Evolutionary conservation across 2,888 invertebrate genomes (phyloP), one percentile per base, ranked within the genome.

Genomic region (Lithophane semibrunnea): DNA sequence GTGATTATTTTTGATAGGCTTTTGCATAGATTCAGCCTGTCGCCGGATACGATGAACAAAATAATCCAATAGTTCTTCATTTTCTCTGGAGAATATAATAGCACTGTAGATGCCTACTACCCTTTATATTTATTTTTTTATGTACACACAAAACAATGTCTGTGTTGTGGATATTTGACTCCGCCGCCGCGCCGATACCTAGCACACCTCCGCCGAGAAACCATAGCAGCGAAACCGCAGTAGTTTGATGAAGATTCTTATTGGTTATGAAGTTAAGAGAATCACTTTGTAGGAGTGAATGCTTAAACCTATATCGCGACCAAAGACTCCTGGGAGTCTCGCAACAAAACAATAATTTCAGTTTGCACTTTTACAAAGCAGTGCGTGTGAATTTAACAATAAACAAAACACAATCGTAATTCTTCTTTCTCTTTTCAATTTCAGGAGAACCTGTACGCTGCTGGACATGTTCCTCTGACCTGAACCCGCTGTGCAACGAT

Each of bases 391-490:
- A n/a, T 12, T 54, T n/a, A 24, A 18, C 18, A 24, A 66, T 18
- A 66, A 66, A 79, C 49, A 56, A 64, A 63, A 72, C 67, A 68
- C 44, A 56, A 61, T 69, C 21, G 1, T 68, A 71, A 76, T 54
- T 47, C 2, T n/a, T 63, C 21, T 74, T 64, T 52, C 16, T 64
- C 44, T 77, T 81, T 88, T 85, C 74, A 89, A 89, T 97, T 97
- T 89, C 96, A 97, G 98, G 97, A 87, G 97, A 97, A 80, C 96
- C 98, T 8, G 94, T 98, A 13, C 97, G 97, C 88, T 98, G 98
- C 92, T 98, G 98, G 98, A 97, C 97, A 16, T 98, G 98, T 89
- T 97, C 98, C 0, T 98, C 98, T 3, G 98, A 98, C 88, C 94
- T 97, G 88, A 98, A 98, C 86, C 97, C 97, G 16, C 97, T 97